Base-by-base conservation (phyloP, 2,888 invertebrate species). In the Rhagophthalmus giganteus region DNA sequence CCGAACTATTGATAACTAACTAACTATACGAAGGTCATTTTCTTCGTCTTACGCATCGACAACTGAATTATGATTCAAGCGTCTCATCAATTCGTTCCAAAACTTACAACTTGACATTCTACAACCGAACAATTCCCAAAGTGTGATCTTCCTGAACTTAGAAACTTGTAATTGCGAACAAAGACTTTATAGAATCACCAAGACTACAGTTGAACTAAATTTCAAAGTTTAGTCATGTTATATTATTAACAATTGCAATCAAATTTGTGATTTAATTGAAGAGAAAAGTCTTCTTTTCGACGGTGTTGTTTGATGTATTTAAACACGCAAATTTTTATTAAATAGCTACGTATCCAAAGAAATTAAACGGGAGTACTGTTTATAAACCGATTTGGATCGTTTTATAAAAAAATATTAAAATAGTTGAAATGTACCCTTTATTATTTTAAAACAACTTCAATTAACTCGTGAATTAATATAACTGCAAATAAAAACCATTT, bases 151-250 rank as follows among this genome's bases (percentile, higher is more conserved):
- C 28, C 15, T 30, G 11, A 28, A 39, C 28, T 28, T 28, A 16
- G 39, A n/a, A 38, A 39, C 39, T 39, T 30, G n/a, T 39, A 39
- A 39, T 39, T 39, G 20, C 10, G 10, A n/a, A 28, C 28, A 28
- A 28, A 10, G 28, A 2, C 28, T 11, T 26, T 9, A 5, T 20
- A 20, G 20, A 20, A 20, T 20, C 20, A 5, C 20, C 20, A 3
- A 7, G 20, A 20, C 20, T 20, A 20, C 3, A 20, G 4, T 20
- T 7, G 20, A 20, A 20, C 20, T 20, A 20, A 20, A 20, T 20
- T 5, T 20, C 20, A 5, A 20, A 20, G 4, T 20, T 20, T 7
- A 3, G 20, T 20, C 7, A 20, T 20, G 3, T 20, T 20, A 20
- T 20, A 7, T 20, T 20, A 20, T 20, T 20, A 20, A 20, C 20